Base-by-base conservation (phyloP, 2,888 invertebrate species). In the Thera britannica region DNA sequence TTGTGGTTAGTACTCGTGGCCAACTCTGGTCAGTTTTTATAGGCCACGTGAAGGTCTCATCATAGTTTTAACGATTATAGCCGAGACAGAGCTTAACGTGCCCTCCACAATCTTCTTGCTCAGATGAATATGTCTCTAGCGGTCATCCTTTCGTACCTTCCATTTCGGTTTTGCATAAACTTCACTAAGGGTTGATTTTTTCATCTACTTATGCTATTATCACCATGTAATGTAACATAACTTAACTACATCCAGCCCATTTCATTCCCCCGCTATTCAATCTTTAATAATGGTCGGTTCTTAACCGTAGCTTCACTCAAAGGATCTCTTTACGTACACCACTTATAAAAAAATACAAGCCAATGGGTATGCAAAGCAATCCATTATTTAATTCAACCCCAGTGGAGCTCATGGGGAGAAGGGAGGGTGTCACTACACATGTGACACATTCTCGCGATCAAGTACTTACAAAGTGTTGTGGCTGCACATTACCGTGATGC, bases 401-500 rank as follows among this genome's bases (percentile, higher is more conserved):
- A 66, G 79, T 76, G 82, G 77, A 2, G 77, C 84, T 81, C 79
- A 83, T 67, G 67, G 75, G 76, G 71, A 72, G 77, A 72, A 67
- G 77, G 73, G 62, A 51, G 75, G 80, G 80, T 77, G 85, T 79
- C 77, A 77, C 83, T 83, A 85, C 88, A 85, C 88, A 85, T 81
- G 87, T 89, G 90, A 91, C 91, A 90, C 89, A 90, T 90, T 91
- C 89, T 83, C 88, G 86, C 83, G 83, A 79, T 70, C 66, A 85
- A 80, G 86, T 87, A 85, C 87, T 89, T 88, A 87, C 82, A 78
- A 76, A 84, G 82, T 83, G 83, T 82, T 83, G 84, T 78, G 84
- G 86, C 79, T 80, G 83, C 85, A 83, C 78, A 78, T 73, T 73
- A 75, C 84, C 83, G 85, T 81, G 81, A 46, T 85, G 83, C 83